Base-by-base conservation (phyloP, 2,888 invertebrate genomes). In the Esperia sulphurella region DNA sequence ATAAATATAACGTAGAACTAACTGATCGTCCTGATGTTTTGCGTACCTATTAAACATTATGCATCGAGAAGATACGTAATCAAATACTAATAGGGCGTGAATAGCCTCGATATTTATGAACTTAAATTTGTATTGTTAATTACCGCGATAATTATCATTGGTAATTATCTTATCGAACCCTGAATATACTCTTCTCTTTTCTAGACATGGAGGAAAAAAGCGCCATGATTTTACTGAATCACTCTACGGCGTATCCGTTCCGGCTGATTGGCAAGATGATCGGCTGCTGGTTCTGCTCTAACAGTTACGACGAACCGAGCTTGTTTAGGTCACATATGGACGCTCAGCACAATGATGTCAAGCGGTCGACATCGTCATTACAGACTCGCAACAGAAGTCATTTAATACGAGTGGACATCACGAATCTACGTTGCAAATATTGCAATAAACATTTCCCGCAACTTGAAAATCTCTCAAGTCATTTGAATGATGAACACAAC, bases 171-270 rank as follows among this genome's bases (percentile, higher is more conserved):
- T n/a, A n/a, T n/a, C n/a, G n/a, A n/a, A n/a, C n/a, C 8, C 13
- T 12, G n/a, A n/a, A 2, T 48, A 45, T 41, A 51, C 45, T 49
- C 42, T 47, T 54, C 46, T 56, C 49, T 52, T 57, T 57, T 57
- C 54, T 57, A 57, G 57, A 52, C 50, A 13, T 38, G 14, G 61
- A 51, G 51, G 56, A 63, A 50, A n/a, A 41, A 0, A 41, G 29
- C 28, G 41, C 41, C 12, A 6, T 29, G 3, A n/a, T 28, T 10
- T 8, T 41, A 29, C 37, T 44, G 29, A 28, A 3, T 1, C n/a
- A 41, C 12, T 28, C 41, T 2, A 41, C 41, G 2, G 41, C 41
- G 28, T 41, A 41, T 12, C 28, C 29, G 41, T 40, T 46, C 31
- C 31, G 21, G 10, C 8, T 31, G 3, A 31, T 3, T 29, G 7